Conservation (phyloP, 2,113 vertebrate genomes). For the Calyptommatus sinebrachiatus region DNA sequence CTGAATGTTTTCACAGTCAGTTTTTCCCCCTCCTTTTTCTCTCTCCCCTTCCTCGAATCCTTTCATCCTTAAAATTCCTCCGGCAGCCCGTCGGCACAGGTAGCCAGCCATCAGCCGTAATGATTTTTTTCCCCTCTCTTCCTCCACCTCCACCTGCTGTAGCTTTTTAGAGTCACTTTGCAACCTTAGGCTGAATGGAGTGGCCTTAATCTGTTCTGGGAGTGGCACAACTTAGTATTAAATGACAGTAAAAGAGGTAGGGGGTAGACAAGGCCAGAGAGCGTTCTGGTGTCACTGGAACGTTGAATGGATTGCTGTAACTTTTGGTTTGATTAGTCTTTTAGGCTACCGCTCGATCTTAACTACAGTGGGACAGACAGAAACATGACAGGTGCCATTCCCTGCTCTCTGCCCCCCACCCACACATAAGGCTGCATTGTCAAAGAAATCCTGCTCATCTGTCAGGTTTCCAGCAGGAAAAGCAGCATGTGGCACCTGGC, state of each 20-base stretch:
- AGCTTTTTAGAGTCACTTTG: background rate
- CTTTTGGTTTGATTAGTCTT: background rate
- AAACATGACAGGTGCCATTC: background rate
- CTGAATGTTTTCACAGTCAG: conserved; percentile 7
- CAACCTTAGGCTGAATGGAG: background rate
- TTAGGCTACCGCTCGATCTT: background rate
- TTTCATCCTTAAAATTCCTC: conserved; percentile 22
- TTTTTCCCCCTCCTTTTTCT: no score
- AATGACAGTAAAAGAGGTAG: background rate
- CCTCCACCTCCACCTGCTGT: conserved; percentile 12
- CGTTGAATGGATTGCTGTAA: background rate
- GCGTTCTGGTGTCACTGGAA: background rate
- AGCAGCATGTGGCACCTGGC: background rate
- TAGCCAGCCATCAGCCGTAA: conserved; percentile 5
- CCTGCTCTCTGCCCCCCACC: background rate
- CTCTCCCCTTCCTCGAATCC: background rate
- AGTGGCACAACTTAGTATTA: background rate
- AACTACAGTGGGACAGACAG: background rate
- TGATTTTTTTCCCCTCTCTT: background rate
- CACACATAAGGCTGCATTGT: background rate
- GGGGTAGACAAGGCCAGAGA: no score
- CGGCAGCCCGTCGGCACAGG: conserved; percentile 1
- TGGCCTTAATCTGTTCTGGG: background rate
- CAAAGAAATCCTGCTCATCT: background rate
- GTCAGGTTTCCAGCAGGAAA: background rate